phyloP scores from a whole-genome alignment of 2,888 invertebrate genomes.

The Pseudococcus viburni region DNA sequence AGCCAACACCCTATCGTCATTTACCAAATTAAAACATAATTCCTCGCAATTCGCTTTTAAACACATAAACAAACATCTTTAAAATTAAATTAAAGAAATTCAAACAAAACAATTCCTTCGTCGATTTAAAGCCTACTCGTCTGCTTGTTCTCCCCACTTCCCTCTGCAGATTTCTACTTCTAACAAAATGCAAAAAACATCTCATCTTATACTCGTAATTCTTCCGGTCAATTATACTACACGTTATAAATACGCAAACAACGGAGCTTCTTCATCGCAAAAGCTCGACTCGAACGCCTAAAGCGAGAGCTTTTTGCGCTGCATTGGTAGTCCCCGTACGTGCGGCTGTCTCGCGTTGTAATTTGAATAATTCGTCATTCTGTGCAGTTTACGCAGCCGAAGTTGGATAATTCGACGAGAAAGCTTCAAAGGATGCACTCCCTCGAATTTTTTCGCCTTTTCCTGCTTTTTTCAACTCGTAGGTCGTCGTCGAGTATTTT shows the following conservation, averaged over 20 bases:
- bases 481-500: not conserved
- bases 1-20: slow-evolving; percentile 31
- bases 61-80: slow-evolving; percentile 45
- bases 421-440: slow-evolving; percentile 46
- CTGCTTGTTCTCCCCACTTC: not conserved
- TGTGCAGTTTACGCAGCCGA: slow-evolving; percentile 5
- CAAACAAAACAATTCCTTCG: slow-evolving; percentile 18
- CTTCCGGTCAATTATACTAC: slow-evolving; percentile 50
- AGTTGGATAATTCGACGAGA: slow-evolving; percentile 42
- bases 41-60: slow-evolving; percentile 24
- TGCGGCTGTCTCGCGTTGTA: not conserved
- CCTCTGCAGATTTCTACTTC: too few relatives aligned
- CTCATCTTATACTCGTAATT: not conserved
- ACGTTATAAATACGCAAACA: slow-evolving; percentile 4
- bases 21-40: slow-evolving; percentile 50
- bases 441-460: not conserved
- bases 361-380: slow-evolving; percentile 47
- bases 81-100: slow-evolving; percentile 51
- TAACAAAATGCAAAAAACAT: not conserved
- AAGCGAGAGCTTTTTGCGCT: slow-evolving; percentile 21
- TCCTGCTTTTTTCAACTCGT: not conserved
- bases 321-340: not conserved
- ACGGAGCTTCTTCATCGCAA: not conserved
- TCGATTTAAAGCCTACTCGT: not conserved
- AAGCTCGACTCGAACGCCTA: slow-evolving; percentile 3